These are phyloP conservation scores for Orgyia antiqua DNA, from an alignment of 2,888 invertebrate genomes.

Conservation along the genomic window DNA sequence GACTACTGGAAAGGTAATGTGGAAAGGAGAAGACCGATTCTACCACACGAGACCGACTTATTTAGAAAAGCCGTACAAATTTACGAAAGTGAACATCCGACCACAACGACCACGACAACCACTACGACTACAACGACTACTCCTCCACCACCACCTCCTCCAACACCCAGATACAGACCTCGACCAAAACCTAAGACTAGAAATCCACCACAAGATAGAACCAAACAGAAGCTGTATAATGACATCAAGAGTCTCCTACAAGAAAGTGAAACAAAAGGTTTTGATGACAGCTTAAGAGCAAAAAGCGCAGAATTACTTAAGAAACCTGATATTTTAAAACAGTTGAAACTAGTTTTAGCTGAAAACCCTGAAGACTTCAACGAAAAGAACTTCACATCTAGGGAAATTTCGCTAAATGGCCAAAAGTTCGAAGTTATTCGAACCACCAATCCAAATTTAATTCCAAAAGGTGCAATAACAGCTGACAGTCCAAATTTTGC, in stretches of 20 bases:
- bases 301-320: slow-evolving; percentile 79
- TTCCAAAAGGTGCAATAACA: slow-evolving; percentile 77
- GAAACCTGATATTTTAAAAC: slow-evolving; percentile 85
- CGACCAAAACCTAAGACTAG: slow-evolving; percentile 55
- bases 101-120: slow-evolving; percentile 82
- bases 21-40: slow-evolving; percentile 69
- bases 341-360: slow-evolving; percentile 84
- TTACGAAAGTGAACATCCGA: slow-evolving; percentile 83
- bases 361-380: slow-evolving; percentile 82
- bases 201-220: slow-evolving; percentile 67
- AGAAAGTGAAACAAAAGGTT: slow-evolving; percentile 77
- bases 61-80: slow-evolving; percentile 82
- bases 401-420: slow-evolving; percentile 86
- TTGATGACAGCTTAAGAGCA: slow-evolving; percentile 70
- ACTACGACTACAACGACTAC: slow-evolving; percentile 80
- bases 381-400: slow-evolving; percentile 83
- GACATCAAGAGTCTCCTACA: slow-evolving; percentile 75
- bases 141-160: slow-evolving; percentile 36
- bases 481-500: slow-evolving; percentile 62
- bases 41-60: slow-evolving; percentile 81
- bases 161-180: slow-evolving; percentile 54
- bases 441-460: slow-evolving; percentile 83
- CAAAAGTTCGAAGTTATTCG: slow-evolving; percentile 86
- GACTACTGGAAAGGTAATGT: slow-evolving; percentile 55
- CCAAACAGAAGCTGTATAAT: slow-evolving; percentile 77